Base-by-base conservation (phyloP, 2,113 vertebrate genomes). In the Mesitornis unicolor region DNA sequence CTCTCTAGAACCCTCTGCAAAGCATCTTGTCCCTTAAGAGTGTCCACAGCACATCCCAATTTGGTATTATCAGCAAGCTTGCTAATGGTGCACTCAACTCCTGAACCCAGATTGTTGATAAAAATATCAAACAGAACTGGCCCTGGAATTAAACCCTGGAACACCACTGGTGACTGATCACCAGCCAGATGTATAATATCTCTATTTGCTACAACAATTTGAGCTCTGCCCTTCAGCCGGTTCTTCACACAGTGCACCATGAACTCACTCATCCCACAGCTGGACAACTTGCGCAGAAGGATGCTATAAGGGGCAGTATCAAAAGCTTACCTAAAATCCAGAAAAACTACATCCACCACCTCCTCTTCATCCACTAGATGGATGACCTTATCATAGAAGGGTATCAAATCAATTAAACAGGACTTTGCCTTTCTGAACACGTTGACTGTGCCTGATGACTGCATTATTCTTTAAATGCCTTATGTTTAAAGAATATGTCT, bases 101-200 rank as follows among this genome's bases (percentile, higher is more conserved):
- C 36, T 70, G 7, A 71, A 50, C 38, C 29, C 13, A 75, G 29
- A 14, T 16, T 2, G 4, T 7, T 40, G 25, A 59, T 45, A 69
- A 64, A 38, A 40, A 15, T 33, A 14, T 33, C 33, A n/a, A 59
- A 16, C 13, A 64, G 43, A 63, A 56, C 29, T 21, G 40, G 25
- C 43, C 19, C 25, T 70, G 28, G n/a, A 61, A 42, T 1, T 40
- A 29, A 60, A 6, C 19, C 29, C 29, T 16, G 16, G 48, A 25
- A 11, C 28, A 56, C 7, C 0, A 1, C 47, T 68, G 83, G 25
- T 42, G 35, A 19, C 8, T 3, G 1, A 8, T 48, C 4, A 1
- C 65, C n/a, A 63, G 21, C 10, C 47, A 61, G 7, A 6, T 53
- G 15, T 35, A n/a, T n/a, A n/a, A n/a, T n/a, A 35, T n/a, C 24